phyloP scores from a whole-genome alignment of 2,888 invertebrate genomes.

The Pyralis farinalis region DNA sequence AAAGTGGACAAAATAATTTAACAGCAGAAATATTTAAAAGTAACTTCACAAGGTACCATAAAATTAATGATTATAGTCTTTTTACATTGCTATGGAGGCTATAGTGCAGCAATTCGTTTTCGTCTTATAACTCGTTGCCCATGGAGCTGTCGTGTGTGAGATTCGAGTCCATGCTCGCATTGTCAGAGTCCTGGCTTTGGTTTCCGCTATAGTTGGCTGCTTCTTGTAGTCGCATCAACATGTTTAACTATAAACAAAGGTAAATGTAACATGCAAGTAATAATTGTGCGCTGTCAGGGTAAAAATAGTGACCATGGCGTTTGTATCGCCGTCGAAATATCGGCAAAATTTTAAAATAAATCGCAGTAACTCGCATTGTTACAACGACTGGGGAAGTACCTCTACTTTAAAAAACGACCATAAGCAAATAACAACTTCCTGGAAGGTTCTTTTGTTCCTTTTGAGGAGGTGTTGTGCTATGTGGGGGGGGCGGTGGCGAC shows the following conservation, averaged over 20 bases:
- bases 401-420: no score
- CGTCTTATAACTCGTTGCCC: conserved; percentile 69
- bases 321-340: no score
- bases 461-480: no score
- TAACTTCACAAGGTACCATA: not conserved
- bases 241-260: conserved; percentile 88
- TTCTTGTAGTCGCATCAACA: conserved; percentile 97
- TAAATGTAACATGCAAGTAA: no score
- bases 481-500: no score
- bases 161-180: conserved; percentile 91
- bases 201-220: conserved; percentile 96
- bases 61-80: not conserved
- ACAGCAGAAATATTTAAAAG: conserved; percentile 8
- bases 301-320: no score
- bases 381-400: conserved; percentile 17
- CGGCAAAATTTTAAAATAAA: no score
- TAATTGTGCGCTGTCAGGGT: no score
- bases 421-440: no score
- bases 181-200: conserved; percentile 95
- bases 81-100: not conserved
- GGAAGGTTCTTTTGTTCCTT: no score
- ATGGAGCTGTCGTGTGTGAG: conserved; percentile 86
- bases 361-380: no score
- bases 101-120: not conserved
- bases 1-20: conserved; percentile 1